Conservation (phyloP, 1,140 invertebrate species). For the Nylanderia fulva region DNA sequence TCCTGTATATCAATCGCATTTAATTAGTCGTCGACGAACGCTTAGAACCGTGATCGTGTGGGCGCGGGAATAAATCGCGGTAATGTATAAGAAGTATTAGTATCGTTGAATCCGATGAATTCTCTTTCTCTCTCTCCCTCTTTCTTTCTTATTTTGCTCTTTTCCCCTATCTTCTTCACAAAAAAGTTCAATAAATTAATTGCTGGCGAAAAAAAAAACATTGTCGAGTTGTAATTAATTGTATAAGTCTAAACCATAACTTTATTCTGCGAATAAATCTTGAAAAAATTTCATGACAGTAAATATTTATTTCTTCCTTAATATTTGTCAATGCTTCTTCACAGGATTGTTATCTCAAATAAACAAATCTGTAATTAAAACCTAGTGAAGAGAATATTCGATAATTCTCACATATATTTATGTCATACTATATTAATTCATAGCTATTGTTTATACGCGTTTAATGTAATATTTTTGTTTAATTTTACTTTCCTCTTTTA, state of each 20-base stretch:
- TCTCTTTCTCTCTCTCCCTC: neutral
- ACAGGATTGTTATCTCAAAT: neutral
- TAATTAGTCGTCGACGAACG: constrained; percentile 66
- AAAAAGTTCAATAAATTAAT: constrained; percentile 25
- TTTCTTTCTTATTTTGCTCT: neutral
- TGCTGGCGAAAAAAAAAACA: constrained; percentile 16
- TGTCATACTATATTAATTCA: neutral
- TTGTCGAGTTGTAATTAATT: constrained; percentile 66
- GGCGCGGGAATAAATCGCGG: constrained; percentile 69
- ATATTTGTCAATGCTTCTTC: neutral
- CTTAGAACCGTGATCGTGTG: constrained; percentile 33
- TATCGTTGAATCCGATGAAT: constrained; percentile 71
- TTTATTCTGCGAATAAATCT: constrained; percentile 2
- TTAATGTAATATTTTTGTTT: neutral
- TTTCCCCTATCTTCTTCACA: neutral
- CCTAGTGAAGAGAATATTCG: neutral
- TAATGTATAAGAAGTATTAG: constrained; percentile 50
- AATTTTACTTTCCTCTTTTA: neutral
- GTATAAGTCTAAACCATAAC: neutral
- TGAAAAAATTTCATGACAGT: neutral
- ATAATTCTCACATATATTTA: neutral
- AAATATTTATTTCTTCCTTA: neutral
- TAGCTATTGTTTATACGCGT: neutral
- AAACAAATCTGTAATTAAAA: neutral
- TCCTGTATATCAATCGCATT: constrained; percentile 70